Evolutionary conservation across 1,140 invertebrate species (phyloP).

Genomic region (Aphelenchoides avenae): DNA sequence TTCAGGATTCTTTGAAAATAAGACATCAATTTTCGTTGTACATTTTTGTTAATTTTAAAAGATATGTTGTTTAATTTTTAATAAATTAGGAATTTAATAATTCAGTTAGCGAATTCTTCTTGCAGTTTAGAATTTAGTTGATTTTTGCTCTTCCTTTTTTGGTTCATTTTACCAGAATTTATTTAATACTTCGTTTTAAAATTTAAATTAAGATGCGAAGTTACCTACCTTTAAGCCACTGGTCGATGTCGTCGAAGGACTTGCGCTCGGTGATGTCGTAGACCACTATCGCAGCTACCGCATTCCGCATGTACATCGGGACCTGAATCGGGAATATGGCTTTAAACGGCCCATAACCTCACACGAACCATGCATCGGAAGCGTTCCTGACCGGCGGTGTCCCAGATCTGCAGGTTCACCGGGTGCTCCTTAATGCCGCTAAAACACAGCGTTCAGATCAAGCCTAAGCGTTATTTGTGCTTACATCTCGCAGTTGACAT

Average conservation of each 20-base stretch:
- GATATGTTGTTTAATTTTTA: conserved; percentile 9
- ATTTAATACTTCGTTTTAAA: conserved; percentile 9
- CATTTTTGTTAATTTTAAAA: conserved; percentile 12
- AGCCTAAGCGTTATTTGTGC: conserved; percentile 1
- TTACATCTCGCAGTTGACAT: conserved; percentile 34
- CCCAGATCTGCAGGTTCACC: conserved; percentile 77
- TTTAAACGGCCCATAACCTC: not conserved
- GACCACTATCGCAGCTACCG: conserved; percentile 90
- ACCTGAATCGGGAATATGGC: conserved; percentile 62
- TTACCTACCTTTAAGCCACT: conserved; percentile 28
- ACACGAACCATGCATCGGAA: conserved; percentile 74
- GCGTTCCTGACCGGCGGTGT: conserved; percentile 95
- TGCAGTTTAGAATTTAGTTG: no score
- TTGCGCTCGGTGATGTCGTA: conserved; percentile 95
- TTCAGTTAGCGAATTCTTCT: not conserved
- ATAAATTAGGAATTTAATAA: not conserved
- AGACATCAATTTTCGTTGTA: no score
- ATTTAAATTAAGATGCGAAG: not conserved
- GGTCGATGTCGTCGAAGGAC: conserved; percentile 67
- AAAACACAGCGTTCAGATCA: conserved; percentile 6
- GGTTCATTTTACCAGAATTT: not conserved
- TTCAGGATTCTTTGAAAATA: no score
- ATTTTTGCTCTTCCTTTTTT: not conserved
- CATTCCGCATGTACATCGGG: conserved; percentile 94
- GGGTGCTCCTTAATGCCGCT: conserved; percentile 12